Evolutionary conservation across 2,888 invertebrate genomes (phyloP), one percentile per base, ranked within the genome.

Genomic region (Hoplodrina ambigua): DNA sequence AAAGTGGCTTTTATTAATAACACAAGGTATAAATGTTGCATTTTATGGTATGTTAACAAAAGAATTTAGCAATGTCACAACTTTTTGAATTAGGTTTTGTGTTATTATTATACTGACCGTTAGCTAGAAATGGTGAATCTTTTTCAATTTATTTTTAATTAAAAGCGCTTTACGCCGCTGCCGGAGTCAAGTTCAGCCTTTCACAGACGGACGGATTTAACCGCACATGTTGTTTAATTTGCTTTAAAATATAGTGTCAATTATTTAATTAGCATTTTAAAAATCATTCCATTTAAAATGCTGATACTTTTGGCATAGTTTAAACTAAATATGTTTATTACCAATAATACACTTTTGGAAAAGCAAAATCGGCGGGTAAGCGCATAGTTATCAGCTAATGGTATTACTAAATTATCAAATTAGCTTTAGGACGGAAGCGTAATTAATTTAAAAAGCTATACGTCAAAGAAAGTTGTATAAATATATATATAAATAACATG

Each of bases 141-240:
- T 78, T 77, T 72, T 76, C 63, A 72, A 77, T 82, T 83, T 74
- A 73, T 75, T 80, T 85, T 82, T 82, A 82, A 86, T 85, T 85
- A 85, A 86, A 84, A 81, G 63, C 72, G 67, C 75, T 84, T 85
- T 81, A 74, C 75, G 82, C 75, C 77, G 73, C 71, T 75, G 69
- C 81, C 71, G 74, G 78, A 84, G 74, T 71, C 75, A 70, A 84
- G 80, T 85, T 89, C 88, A 90, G 88, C 88, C 88, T 91, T 90
- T 85, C 80, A 79, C 85, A 85, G 87, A 83, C 86, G 91, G 92
- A 93, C 92, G 92, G 90, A 91, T 87, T 83, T 85, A 80, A 86
- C 89, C 88, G 89, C 86, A 84, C 82, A 84, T 86, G 84, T 88
- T 78, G 81, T 81, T 84, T 69, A 81, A 81, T 84, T 86, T 77